A percentile compares a stretch with the other conserved stretches of the same genome.
phyloP scores from a whole-genome alignment of 1,140 invertebrate genomes.

The Thereuonema tuberculata region DNA sequence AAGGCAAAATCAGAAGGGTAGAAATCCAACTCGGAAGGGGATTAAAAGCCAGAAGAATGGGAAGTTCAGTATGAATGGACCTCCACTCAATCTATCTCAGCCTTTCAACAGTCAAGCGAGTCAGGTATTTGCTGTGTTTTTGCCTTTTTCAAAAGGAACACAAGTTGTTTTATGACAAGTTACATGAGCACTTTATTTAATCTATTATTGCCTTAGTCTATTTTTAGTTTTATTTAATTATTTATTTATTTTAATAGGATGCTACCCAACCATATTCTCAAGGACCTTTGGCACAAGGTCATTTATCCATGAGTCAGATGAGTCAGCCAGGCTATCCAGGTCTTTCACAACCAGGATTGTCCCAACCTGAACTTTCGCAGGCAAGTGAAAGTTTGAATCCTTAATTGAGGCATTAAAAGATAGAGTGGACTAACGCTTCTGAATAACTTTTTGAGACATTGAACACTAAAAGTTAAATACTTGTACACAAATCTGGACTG shows the following conservation, averaged over 20 bases:
- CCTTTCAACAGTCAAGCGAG: conserved; percentile 28
- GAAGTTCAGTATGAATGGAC: conserved; percentile 16
- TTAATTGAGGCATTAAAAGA: background rate
- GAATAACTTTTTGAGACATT: background rate
- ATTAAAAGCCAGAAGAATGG: conserved; percentile 7
- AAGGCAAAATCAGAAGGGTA: conserved; percentile 17
- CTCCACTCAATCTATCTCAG: conserved; percentile 18
- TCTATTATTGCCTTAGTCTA: no score
- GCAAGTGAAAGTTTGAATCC: conserved; percentile 19
- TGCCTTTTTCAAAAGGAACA: no score
- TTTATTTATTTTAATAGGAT: conserved; percentile 8
- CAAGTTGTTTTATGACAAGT: no score
- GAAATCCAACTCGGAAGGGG: conserved; percentile 16
- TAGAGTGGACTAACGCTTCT: no score
- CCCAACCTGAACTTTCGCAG: conserved; percentile 39
- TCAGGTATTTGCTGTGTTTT: conserved; percentile 21
- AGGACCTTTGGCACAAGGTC: conserved; percentile 37
- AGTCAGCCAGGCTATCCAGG: conserved; percentile 36
- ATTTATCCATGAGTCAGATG: conserved; percentile 34
- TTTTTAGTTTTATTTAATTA: no score
- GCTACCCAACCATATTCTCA: conserved; percentile 34
- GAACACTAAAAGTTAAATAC: background rate
- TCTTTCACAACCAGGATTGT: conserved; percentile 32
- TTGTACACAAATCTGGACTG: no score
- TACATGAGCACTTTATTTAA: no score